Percentiles rank a stretch among this genome's conserved stretches.
Evolutionary conservation across 2,888 invertebrate species (phyloP).

Genomic region (Seladonia tumulorum): DNA sequence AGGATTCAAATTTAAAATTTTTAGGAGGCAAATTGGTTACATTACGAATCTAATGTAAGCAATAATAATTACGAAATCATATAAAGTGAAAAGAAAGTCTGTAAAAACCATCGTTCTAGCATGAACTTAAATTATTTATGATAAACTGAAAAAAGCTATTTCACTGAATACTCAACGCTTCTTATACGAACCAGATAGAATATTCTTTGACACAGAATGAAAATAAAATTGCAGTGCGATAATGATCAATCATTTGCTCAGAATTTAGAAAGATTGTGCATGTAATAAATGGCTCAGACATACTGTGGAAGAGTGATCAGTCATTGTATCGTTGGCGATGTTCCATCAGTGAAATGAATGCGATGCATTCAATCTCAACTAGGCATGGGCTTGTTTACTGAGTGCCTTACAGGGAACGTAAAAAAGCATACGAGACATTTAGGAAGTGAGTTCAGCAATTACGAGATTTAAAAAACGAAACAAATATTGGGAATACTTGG

Average conservation of each 20-base stretch:
- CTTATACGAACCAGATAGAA: not conserved
- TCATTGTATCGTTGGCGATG: slow-evolving; percentile 12
- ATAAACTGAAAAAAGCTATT: not conserved
- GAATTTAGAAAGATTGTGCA: slow-evolving; percentile 5
- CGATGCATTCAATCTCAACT: slow-evolving; percentile 7
- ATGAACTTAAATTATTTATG: not conserved
- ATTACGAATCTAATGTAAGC: no score
- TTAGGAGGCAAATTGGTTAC: no score
- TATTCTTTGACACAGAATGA: not conserved
- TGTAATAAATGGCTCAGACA: not conserved
- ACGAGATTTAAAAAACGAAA: not conserved
- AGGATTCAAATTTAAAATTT: no score
- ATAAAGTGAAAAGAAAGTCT: no score
- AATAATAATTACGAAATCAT: no score
- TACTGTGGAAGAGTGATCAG: not conserved
- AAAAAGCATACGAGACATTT: not conserved
- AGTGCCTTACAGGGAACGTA: not conserved
- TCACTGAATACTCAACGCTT: not conserved
- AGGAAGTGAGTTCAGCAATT: not conserved
- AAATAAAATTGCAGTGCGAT: not conserved
- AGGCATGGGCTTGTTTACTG: not conserved
- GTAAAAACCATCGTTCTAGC: no score
- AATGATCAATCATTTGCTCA: not conserved
- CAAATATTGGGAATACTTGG: not conserved
- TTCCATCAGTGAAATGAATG: slow-evolving; percentile 16